Percentiles rank a stretch among this genome's conserved stretches.
phyloP scores from a whole-genome alignment of 2,888 invertebrate genomes.

The Aleiodes testaceus region DNA sequence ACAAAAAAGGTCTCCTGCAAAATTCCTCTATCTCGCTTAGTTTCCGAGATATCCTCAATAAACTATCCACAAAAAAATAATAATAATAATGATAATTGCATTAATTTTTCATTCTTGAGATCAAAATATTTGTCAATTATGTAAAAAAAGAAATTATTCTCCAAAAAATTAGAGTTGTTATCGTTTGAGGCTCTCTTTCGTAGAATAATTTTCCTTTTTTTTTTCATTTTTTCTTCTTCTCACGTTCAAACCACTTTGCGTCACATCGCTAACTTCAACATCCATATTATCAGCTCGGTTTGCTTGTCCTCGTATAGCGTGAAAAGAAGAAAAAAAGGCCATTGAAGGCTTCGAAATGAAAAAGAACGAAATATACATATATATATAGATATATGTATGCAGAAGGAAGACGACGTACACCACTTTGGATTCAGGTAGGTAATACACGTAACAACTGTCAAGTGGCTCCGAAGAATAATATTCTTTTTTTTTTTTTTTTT shows the following conservation, averaged over 20 bases:
- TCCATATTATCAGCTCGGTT: slow-evolving; percentile 6
- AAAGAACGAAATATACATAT: slow-evolving; percentile 1
- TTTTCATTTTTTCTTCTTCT: slow-evolving; percentile 33
- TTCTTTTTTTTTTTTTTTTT: background rate
- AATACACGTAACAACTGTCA: slow-evolving; percentile 40
- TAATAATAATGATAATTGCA: too few relatives aligned
- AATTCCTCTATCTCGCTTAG: too few relatives aligned
- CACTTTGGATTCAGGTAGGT: slow-evolving; percentile 41
- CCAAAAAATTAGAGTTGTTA: background rate
- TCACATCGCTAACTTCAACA: slow-evolving; percentile 41
- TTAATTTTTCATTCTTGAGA: too few relatives aligned
- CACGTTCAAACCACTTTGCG: slow-evolving; percentile 43
- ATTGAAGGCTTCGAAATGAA: background rate
- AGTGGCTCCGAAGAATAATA: slow-evolving; percentile 40
- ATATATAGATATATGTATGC: background rate
- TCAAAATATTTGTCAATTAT: too few relatives aligned
- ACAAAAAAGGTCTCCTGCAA: too few relatives aligned
- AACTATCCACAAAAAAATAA: too few relatives aligned
- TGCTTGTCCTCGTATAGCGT: slow-evolving; percentile 34
- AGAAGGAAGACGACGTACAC: slow-evolving; percentile 9
- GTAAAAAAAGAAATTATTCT: background rate
- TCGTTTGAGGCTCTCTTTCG: background rate
- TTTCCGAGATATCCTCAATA: too few relatives aligned
- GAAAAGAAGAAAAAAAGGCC: background rate
- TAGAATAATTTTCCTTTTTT: background rate